Conservation (phyloP, 92 coral and sea anemone genomes). For the Zoanthus gigantus region DNA sequence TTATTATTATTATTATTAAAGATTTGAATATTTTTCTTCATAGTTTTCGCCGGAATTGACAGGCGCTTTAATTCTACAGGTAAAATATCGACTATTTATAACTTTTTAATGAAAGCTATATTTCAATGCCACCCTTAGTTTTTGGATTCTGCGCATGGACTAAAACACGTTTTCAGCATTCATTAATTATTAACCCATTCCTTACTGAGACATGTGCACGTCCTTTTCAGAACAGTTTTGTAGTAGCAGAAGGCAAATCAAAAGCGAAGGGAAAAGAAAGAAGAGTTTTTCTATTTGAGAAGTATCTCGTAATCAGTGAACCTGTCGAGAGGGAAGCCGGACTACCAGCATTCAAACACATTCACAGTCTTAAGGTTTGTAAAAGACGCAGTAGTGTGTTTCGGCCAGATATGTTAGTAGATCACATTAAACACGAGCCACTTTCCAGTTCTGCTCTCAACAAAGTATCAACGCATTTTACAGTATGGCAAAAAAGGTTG, state of each 20-base stretch:
- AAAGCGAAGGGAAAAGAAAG: conserved; percentile 83
- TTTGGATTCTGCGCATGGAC: too few relatives aligned
- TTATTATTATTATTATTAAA: too few relatives aligned
- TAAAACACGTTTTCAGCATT: background rate
- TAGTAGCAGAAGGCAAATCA: conserved; percentile 85
- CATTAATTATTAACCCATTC: background rate
- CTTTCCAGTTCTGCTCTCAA: too few relatives aligned
- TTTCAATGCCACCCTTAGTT: too few relatives aligned
- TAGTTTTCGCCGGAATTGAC: conserved; percentile 27
- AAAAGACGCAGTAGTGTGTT: background rate
- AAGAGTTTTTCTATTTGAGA: conserved; percentile 83
- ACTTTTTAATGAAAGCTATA: too few relatives aligned
- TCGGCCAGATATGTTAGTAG: too few relatives aligned
- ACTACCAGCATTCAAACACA: conserved; percentile 68
- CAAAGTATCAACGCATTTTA: too few relatives aligned
- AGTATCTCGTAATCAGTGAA: conserved; percentile 71
- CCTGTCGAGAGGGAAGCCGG: conserved; percentile 82
- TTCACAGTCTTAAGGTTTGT: conserved; percentile 78
- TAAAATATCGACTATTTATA: background rate
- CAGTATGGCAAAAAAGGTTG: too few relatives aligned
- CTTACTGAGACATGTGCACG: background rate
- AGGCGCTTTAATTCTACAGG: conserved; percentile 35
- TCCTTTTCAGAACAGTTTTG: conserved; percentile 68
- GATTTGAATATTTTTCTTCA: background rate
- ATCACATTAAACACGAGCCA: too few relatives aligned